Conservation (phyloP, 2,113 vertebrate species). For the Butastur rufipennis region DNA sequence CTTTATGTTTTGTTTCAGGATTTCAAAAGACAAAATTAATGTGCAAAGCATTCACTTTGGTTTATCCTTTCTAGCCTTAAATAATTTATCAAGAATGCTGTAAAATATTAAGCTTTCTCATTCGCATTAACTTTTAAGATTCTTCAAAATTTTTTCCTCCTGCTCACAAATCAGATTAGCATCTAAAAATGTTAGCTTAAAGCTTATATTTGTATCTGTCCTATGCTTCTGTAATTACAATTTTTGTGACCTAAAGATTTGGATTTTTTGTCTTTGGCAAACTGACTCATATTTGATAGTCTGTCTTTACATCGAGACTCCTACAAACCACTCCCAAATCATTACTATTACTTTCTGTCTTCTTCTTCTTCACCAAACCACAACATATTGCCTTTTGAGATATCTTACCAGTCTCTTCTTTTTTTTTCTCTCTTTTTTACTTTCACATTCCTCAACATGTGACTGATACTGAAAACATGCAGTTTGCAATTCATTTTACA, state of each 20-base stretch:
- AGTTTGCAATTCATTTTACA: neutral
- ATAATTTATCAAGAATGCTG: neutral
- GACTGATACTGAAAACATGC: neutral
- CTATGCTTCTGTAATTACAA: neutral
- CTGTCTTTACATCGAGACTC: neutral
- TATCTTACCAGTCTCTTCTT: neutral
- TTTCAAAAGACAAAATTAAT: neutral
- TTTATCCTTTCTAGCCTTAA: neutral
- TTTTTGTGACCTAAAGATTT: neutral
- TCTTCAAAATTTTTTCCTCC: neutral
- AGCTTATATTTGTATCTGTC: neutral
- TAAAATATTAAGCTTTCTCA: conserved; percentile 9
- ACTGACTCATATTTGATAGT: neutral
- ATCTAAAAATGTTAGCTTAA: neutral
- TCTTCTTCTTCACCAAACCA: neutral
- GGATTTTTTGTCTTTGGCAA: neutral
- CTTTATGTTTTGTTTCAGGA: neutral
- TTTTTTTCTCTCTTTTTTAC: neutral
- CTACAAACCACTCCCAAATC: neutral
- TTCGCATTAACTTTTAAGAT: neutral
- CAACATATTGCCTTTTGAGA: neutral
- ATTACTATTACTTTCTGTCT: neutral
- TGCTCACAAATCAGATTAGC: neutral
- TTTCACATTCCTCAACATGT: neutral
- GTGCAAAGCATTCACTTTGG: neutral